These are phyloP conservation scores for Notothenia coriiceps DNA, from an alignment of 2,113 vertebrate species.

Conservation along the genomic window DNA sequence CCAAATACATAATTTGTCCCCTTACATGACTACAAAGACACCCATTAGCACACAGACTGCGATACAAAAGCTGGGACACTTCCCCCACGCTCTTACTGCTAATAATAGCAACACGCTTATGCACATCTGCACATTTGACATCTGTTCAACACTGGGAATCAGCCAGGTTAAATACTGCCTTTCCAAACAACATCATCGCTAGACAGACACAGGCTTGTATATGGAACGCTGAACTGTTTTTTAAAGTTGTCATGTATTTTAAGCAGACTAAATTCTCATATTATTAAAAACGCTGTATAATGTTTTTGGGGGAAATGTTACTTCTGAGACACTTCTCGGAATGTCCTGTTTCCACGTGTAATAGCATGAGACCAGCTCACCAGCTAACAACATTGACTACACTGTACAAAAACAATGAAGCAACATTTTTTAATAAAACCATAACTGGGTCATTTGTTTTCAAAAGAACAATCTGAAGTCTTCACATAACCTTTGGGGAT, in stretches of 20 bases:
- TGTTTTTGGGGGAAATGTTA: not conserved
- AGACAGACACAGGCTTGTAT: constrained; percentile 4
- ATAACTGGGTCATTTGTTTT: not conserved
- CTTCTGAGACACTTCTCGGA: not conserved
- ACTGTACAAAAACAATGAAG: not conserved
- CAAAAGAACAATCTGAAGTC: not conserved
- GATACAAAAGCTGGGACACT: constrained; percentile 59
- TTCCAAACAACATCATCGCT: constrained; percentile 35
- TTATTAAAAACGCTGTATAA: constrained; percentile 6
- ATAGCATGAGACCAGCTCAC: not conserved
- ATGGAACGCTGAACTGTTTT: not conserved
- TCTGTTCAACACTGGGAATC: constrained; percentile 72
- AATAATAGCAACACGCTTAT: constrained; percentile 77
- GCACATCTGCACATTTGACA: constrained; percentile 79
- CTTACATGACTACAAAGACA: constrained; percentile 34
- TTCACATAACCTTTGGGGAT: not conserved
- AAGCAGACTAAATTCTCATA: not conserved
- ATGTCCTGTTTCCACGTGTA: not conserved
- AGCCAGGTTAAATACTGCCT: constrained; percentile 57
- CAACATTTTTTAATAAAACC: not conserved
- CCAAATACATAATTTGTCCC: constrained; percentile 42
- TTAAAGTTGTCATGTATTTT: constrained; percentile 25
- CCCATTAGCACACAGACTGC: constrained; percentile 19
- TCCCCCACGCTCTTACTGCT: constrained; percentile 68
- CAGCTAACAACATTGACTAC: not conserved